Conservation (phyloP, 2,888 invertebrate genomes). For the Trachelus iudaicus region DNA sequence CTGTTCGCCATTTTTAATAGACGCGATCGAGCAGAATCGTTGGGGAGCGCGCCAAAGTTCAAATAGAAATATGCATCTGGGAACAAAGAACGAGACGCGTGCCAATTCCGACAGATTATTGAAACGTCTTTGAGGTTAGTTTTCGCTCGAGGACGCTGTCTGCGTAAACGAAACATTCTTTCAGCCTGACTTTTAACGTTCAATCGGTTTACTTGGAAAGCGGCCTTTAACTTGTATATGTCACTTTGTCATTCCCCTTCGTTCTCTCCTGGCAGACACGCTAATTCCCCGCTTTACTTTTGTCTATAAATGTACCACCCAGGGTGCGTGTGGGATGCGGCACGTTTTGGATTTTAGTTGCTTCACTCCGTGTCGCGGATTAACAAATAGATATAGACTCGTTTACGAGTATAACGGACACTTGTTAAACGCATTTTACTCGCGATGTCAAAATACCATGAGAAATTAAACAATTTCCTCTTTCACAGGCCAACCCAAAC, state of each 20-base stretch:
- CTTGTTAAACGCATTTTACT: not conserved
- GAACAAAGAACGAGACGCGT: not conserved
- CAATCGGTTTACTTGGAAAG: not conserved
- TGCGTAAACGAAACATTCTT: not conserved
- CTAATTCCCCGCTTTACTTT: not conserved
- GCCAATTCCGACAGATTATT: not conserved
- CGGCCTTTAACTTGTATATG: not conserved
- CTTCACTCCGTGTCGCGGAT: not conserved
- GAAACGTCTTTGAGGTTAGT: not conserved
- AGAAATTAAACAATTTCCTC: not conserved
- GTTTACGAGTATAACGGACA: not conserved
- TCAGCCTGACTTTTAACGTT: not conserved
- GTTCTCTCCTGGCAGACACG: not conserved
- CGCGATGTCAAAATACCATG: not conserved
- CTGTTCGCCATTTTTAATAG: not conserved
- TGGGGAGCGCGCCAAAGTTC: not conserved
- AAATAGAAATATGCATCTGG: not conserved
- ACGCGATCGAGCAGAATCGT: not conserved
- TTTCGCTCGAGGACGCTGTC: not conserved
- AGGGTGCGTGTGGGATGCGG: not conserved
- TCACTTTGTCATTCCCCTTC: not conserved
- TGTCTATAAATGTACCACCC: not conserved
- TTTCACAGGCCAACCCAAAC: not conserved
- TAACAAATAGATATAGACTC: not conserved
- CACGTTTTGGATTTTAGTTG: not conserved